These are phyloP conservation scores for Spilosoma lubricipeda DNA, from an alignment of 2,888 invertebrate species.

Conservation along the genomic window DNA sequence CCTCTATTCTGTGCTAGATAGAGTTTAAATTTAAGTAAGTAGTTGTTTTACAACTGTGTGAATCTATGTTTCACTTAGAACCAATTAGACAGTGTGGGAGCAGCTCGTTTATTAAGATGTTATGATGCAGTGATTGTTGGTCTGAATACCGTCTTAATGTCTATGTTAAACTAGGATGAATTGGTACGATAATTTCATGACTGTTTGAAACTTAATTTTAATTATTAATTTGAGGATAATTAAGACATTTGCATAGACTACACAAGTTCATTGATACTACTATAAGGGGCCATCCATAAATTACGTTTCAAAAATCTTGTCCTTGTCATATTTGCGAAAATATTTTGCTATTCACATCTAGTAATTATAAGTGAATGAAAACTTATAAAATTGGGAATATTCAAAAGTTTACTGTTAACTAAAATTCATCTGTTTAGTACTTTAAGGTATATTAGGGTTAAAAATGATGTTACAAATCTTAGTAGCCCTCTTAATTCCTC, in stretches of 20 bases:
- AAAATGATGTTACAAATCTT: too few relatives aligned
- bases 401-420: too few relatives aligned
- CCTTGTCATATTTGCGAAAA: too few relatives aligned
- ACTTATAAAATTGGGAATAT: too few relatives aligned
- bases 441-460: too few relatives aligned
- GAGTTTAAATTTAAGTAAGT: slow-evolving; percentile 17
- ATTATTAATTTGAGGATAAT: neutral
- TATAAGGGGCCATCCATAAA: neutral
- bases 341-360: too few relatives aligned
- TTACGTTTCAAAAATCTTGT: too few relatives aligned
- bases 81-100: slow-evolving; percentile 47
- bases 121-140: slow-evolving; percentile 15
- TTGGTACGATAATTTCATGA: neutral
- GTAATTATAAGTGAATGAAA: too few relatives aligned
- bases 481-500: too few relatives aligned
- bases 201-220: neutral
- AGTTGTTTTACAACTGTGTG: slow-evolving; percentile 25
- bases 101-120: slow-evolving; percentile 32
- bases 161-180: neutral
- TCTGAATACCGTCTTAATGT: neutral
- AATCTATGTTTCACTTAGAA: slow-evolving; percentile 36
- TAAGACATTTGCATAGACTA: neutral
- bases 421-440: too few relatives aligned
- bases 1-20: neutral
- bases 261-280: neutral